phyloP scores from a whole-genome alignment of 2,888 invertebrate species.

The Drosophila anomalata region DNA sequence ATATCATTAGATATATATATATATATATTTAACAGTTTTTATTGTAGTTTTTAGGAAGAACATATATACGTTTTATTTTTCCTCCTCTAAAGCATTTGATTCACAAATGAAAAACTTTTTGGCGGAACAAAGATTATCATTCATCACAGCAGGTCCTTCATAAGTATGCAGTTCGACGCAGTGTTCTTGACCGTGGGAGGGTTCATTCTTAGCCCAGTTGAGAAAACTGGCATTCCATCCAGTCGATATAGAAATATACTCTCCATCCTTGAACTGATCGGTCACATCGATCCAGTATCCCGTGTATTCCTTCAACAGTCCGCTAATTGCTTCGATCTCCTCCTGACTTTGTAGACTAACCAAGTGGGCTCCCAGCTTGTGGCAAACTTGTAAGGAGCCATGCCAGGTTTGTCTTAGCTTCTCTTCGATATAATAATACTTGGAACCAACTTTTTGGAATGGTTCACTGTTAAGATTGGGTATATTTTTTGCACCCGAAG shows the following conservation, averaged over 20 bases:
- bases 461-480: too few species aligned
- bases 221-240: slow-evolving; percentile 9
- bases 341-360: not conserved
- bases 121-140: slow-evolving; percentile 6
- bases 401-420: not conserved
- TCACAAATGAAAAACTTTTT: slow-evolving; percentile 19
- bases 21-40: too few species aligned
- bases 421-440: not conserved
- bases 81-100: not conserved
- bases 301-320: too few species aligned
- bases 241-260: slow-evolving; percentile 16
- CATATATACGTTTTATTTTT: not conserved
- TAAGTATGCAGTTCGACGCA: not conserved
- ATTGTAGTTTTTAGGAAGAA: too few species aligned
- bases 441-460: not conserved
- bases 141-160: slow-evolving; percentile 15
- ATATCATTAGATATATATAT: not conserved
- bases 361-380: not conserved
- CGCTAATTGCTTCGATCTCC: too few species aligned
- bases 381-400: not conserved
- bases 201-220: slow-evolving; percentile 22
- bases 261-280: slow-evolving; percentile 12
- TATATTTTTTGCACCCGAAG: too few species aligned
- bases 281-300: slow-evolving; percentile 18
- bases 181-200: slow-evolving; percentile 5